A percentile compares a stretch with the other conserved stretches of the same genome.
Conservation (phyloP, 2,888 invertebrate genomes). For the Zeuzera pyrina region DNA sequence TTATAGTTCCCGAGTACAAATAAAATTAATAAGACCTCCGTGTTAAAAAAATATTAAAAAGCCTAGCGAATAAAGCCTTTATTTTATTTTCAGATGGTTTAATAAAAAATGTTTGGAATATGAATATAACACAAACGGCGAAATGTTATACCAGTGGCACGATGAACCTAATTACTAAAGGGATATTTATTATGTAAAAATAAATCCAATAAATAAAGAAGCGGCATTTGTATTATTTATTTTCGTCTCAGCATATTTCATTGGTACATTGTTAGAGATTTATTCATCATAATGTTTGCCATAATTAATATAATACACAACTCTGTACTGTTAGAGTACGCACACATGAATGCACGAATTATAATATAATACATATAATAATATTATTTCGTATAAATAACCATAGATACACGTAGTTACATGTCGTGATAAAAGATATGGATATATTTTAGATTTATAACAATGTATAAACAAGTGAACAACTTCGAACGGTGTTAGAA, state of each 20-base stretch:
- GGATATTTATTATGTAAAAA: conserved; percentile 25
- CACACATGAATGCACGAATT: conserved; percentile 62
- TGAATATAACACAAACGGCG: conserved; percentile 38
- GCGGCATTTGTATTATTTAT: conserved; percentile 72
- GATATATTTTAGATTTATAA: conserved; percentile 63
- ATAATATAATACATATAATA: conserved; percentile 64
- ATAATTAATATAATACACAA: conserved; percentile 66
- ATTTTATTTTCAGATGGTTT: conserved; percentile 37
- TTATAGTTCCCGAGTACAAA: no score
- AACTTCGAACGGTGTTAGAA: conserved; percentile 64
- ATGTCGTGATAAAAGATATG: conserved; percentile 65
- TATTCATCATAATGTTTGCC: conserved; percentile 54
- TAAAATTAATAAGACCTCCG: no score
- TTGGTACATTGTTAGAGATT: conserved; percentile 70
- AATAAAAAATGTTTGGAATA: conserved; percentile 62
- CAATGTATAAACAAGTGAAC: conserved; percentile 72
- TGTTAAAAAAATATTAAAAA: no score
- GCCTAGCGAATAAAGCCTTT: not conserved
- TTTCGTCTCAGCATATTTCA: conserved; percentile 65
- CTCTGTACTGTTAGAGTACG: conserved; percentile 62
- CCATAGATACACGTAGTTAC: conserved; percentile 60
- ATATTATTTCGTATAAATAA: conserved; percentile 62
- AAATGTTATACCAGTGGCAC: conserved; percentile 69
- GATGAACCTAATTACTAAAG: conserved; percentile 58
- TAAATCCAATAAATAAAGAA: conserved; percentile 66